These are phyloP conservation scores for Ylistrum balloti DNA, from an alignment of 1,140 invertebrate genomes.

Conservation along the genomic window DNA sequence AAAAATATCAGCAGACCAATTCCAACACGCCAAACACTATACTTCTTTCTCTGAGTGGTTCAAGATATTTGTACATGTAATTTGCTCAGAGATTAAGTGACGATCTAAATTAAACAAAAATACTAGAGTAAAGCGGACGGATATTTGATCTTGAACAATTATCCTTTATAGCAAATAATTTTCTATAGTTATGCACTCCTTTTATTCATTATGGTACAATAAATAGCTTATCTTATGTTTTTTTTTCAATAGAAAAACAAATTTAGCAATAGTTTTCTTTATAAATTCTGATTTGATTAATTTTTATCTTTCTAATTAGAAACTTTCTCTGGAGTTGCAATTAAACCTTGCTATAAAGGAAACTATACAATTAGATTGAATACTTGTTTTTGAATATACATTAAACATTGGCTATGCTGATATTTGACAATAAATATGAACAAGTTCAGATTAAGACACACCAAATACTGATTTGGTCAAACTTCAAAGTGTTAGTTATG, in stretches of 20 bases:
- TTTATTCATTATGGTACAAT: no score
- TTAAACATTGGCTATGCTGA: neutral
- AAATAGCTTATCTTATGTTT: neutral
- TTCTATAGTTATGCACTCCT: neutral
- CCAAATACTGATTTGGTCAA: neutral
- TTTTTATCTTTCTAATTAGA: neutral
- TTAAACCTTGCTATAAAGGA: conserved; percentile 12
- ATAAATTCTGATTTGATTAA: neutral
- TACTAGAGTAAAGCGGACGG: neutral
- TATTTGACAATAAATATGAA: neutral
- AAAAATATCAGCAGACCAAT: neutral
- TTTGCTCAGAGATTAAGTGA: neutral
- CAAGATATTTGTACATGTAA: neutral
- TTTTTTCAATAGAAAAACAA: neutral
- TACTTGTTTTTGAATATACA: neutral
- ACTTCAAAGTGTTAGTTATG: conserved; percentile 13
- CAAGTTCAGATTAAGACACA: neutral
- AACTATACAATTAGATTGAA: conserved; percentile 2
- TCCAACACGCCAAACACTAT: neutral
- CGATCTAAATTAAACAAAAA: neutral
- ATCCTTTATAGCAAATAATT: conserved; percentile 29
- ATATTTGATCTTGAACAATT: neutral
- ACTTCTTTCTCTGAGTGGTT: no score
- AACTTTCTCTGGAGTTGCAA: neutral
- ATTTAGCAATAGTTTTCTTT: no score